Evolutionary conservation across 2,888 invertebrate genomes (phyloP).

Genomic region (Eulithis testata): DNA sequence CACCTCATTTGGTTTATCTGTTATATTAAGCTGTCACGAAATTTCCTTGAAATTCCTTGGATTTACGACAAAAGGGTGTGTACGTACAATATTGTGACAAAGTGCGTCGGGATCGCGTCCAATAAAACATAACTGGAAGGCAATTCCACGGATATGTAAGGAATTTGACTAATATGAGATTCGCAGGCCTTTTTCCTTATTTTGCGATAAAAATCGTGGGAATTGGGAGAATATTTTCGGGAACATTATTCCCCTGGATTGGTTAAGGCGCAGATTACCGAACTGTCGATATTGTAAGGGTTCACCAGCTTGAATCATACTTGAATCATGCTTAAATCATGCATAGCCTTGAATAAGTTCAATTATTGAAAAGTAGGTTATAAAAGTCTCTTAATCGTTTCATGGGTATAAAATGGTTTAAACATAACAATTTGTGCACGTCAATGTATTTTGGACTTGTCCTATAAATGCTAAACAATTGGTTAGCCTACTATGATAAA

Average conservation of each 20-base stretch:
- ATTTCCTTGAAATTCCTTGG: not conserved
- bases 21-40: not conserved
- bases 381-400: too few species aligned
- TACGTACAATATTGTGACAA: constrained; percentile 6
- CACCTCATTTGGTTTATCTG: not conserved
- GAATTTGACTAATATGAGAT: constrained; percentile 37
- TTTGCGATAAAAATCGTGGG: constrained; percentile 1
- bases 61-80: not conserved
- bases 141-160: constrained; percentile 26
- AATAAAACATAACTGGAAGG: constrained; percentile 33
- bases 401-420: too few species aligned
- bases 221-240: not conserved
- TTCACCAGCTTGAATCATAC: too few species aligned
- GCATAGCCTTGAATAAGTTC: too few species aligned
- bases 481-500: too few species aligned
- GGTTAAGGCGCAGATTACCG: not conserved
- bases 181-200: constrained; percentile 3
- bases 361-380: too few species aligned
- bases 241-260: not conserved
- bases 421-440: too few species aligned
- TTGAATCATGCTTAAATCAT: too few species aligned
- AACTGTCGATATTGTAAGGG: too few species aligned
- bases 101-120: constrained; percentile 1
- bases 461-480: too few species aligned
- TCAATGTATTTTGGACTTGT: too few species aligned